Evolutionary conservation across 1,140 invertebrate species (phyloP).

Genomic region (Notospermus geniculatus): DNA sequence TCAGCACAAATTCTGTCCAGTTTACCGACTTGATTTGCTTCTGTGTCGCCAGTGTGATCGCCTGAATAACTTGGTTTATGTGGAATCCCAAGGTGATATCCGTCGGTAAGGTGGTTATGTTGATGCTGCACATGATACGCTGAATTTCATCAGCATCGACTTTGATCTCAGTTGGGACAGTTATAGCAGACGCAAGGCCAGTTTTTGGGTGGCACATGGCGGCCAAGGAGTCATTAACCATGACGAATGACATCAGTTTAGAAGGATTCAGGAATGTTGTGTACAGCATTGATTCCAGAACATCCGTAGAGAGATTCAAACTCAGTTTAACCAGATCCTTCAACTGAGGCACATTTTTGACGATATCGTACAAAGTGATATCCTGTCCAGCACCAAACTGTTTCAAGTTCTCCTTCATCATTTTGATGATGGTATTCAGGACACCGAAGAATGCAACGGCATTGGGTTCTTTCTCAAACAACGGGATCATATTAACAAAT

Average conservation of each 20-base stretch:
- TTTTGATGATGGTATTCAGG: background rate
- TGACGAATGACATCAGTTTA: background rate
- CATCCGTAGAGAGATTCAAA: background rate
- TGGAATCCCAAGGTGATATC: background rate
- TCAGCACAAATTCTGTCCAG: background rate
- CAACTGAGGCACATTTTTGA: background rate
- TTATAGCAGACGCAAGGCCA: background rate
- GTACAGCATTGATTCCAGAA: background rate
- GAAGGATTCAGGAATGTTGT: background rate
- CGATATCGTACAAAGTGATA: background rate
- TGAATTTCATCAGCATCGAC: background rate
- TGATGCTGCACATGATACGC: background rate
- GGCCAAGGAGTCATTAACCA: background rate
- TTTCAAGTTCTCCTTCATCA: background rate
- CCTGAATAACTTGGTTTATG: background rate
- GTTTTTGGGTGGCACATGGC: background rate
- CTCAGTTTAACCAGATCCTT: background rate
- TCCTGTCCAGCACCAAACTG: background rate
- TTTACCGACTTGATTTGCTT: background rate
- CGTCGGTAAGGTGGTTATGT: background rate
- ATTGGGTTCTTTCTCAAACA: background rate
- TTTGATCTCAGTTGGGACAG: background rate
- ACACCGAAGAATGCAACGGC: background rate
- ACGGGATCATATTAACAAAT: conserved; percentile 1
- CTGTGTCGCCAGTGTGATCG: background rate